These are phyloP conservation scores for Formica aserva DNA, from an alignment of 2,888 invertebrate species.

Conservation along the genomic window DNA sequence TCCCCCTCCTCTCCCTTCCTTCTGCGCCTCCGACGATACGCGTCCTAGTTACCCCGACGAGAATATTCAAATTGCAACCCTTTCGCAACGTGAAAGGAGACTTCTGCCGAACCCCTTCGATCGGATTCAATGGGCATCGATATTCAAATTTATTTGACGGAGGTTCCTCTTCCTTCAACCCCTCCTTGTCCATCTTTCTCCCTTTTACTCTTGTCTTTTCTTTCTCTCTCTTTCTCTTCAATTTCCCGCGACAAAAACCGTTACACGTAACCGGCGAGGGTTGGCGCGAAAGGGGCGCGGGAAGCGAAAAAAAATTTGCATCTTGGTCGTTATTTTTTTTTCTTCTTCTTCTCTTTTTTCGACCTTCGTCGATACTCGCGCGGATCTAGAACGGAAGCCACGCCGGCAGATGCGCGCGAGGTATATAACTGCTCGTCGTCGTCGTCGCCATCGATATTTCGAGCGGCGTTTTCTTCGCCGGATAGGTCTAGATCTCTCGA, in stretches of 20 bases:
- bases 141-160: conserved; percentile 86
- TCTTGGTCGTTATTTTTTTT: conserved; percentile 63
- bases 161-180: conserved; percentile 73
- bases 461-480: conserved; percentile 28
- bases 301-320: conserved; percentile 78
- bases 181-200: conserved; percentile 59
- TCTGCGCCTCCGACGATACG: conserved; percentile 78
- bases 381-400: conserved; percentile 80
- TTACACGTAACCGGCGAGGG: conserved; percentile 69
- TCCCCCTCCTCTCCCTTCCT: conserved; percentile 28
- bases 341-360: conserved; percentile 42
- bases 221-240: conserved; percentile 51
- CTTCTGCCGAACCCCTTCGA: conserved; percentile 84
- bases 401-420: conserved; percentile 72
- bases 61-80: conserved; percentile 86
- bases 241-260: conserved; percentile 63
- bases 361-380: conserved; percentile 62
- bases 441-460: conserved; percentile 43
- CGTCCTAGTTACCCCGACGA: conserved; percentile 84
- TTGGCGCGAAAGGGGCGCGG: conserved; percentile 59
- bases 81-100: conserved; percentile 80
- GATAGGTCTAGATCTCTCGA: conserved; percentile 40
- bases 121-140: conserved; percentile 86
- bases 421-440: conserved; percentile 37
- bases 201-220: conserved; percentile 30